Conservation (phyloP, 2,113 vertebrate species). For the Platycercus adscitus region DNA sequence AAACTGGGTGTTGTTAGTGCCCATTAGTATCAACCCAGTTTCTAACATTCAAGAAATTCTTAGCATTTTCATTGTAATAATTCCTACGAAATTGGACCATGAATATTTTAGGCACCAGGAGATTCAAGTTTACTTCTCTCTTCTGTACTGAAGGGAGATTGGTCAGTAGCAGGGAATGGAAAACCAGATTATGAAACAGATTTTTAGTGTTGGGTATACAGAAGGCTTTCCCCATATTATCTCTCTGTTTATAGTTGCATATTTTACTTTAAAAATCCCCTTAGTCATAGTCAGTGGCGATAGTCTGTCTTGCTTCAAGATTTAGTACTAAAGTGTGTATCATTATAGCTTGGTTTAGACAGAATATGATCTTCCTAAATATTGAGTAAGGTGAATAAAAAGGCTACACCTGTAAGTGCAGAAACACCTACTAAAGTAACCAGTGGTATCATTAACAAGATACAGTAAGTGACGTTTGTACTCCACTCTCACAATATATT, state of each 20-base stretch:
- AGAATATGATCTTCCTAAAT: background rate
- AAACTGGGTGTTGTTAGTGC: constrained; percentile 48
- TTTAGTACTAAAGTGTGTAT: constrained; percentile 34
- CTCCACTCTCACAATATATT: background rate
- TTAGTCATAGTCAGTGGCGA: background rate
- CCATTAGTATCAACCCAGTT: constrained; percentile 64
- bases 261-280: constrained; percentile 14
- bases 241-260: background rate
- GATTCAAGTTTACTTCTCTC: constrained; percentile 69
- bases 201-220: background rate
- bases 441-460: background rate
- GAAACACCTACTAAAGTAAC: background rate
- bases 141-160: constrained; percentile 15
- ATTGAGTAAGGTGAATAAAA: background rate
- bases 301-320: background rate
- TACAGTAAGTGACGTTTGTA: background rate
- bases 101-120: constrained; percentile 75
- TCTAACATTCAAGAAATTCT: constrained; percentile 59
- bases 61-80: background rate
- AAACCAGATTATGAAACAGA: background rate
- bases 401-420: background rate
- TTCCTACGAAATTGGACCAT: constrained; percentile 56
- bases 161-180: constrained; percentile 33
- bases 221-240: constrained; percentile 11
- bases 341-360: constrained; percentile 16